A percentile compares a stretch with the other conserved stretches of the same genome.
phyloP scores from a whole-genome alignment of 2,113 vertebrate species.

The Uropsilus gracilis region DNA sequence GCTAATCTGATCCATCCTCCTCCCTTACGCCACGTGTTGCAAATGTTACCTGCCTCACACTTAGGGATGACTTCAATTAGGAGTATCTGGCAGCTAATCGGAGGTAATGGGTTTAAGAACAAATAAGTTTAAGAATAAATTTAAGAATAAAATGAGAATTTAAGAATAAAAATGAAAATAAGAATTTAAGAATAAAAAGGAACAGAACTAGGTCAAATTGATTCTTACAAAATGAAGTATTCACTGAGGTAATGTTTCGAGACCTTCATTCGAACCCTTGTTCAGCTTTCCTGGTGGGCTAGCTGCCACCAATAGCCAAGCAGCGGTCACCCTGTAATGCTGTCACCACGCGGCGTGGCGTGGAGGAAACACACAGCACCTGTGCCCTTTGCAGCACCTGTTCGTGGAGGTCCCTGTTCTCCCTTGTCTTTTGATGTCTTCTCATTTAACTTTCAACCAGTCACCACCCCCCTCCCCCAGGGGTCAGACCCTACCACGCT shows the following conservation, averaged over 20 bases:
- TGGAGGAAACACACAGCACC: neutral
- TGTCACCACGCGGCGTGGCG: neutral
- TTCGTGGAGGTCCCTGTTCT: neutral
- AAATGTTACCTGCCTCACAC: conserved; percentile 42
- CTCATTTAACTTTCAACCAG: neutral
- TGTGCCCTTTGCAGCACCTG: neutral
- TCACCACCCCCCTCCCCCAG: neutral
- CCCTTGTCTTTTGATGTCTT: neutral
- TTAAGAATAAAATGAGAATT: conserved; percentile 43
- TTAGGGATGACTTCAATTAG: conserved; percentile 25
- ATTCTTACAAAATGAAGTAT: conserved; percentile 64
- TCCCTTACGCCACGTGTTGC: conserved; percentile 58
- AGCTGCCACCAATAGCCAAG: neutral
- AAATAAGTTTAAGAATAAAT: conserved; percentile 53
- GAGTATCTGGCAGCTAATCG: conserved; percentile 49
- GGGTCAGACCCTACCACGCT: neutral
- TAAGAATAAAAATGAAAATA: conserved; percentile 22
- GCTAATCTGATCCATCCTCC: neutral
- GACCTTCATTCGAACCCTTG: conserved; percentile 42
- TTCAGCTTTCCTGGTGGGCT: conserved; percentile 42
- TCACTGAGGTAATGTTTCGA: conserved; percentile 69
- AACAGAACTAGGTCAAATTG: conserved; percentile 63
- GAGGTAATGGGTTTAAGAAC: conserved; percentile 49
- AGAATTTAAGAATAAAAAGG: conserved; percentile 34
- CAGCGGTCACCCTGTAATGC: neutral